Evolutionary conservation across 2,113 vertebrate species (phyloP), one percentile per base, ranked within the genome.

Genomic region (Notechis scutatus): DNA sequence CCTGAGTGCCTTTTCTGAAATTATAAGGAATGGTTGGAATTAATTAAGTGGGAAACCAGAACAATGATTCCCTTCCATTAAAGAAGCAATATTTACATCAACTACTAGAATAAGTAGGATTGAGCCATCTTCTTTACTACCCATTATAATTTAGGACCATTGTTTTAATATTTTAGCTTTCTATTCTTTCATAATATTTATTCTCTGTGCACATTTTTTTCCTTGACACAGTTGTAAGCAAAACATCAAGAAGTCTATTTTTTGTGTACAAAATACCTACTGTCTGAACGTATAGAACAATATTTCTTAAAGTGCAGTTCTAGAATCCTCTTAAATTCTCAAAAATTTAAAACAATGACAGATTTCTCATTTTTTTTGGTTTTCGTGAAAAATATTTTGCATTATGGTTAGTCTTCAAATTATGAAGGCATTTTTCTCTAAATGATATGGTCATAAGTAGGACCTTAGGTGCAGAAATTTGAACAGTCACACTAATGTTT

Each of bases 41-140:
- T 95, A 24, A 93, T 91, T n/a, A 86, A 29, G 1, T 15, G 26
- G 90, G 55, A 94, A 95, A 0, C n/a, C 20, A 93, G 85, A 45
- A 90, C 92, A 91, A 87, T 88, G 20, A 52, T 94, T 50, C 1
- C 0, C 34, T 0, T 85, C 81, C 14, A 90, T 88, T 34, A 26
- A 39, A 23, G 34, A n/a, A 61, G 23, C 56, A 81, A 21, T 81
- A 1, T 59, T 91, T 91, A 59, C n/a, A 54, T 61, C 29, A 11
- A 9, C 21, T 34, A 47, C 12, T 54, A 26, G 11, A 55, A 56
- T 64, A 89, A 1, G 15, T 74, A 64, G 87, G 1, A 34, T 12
- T 1, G 8, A 85, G 24, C 39, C 26, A n/a, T 87, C 85, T 81
- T 85, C 7, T 55, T 3, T 39, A 47, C 29, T 23, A 5, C 39